Evolutionary conservation across 1,140 invertebrate genomes (phyloP).

Genomic region (Drosophila paulistorum): DNA sequence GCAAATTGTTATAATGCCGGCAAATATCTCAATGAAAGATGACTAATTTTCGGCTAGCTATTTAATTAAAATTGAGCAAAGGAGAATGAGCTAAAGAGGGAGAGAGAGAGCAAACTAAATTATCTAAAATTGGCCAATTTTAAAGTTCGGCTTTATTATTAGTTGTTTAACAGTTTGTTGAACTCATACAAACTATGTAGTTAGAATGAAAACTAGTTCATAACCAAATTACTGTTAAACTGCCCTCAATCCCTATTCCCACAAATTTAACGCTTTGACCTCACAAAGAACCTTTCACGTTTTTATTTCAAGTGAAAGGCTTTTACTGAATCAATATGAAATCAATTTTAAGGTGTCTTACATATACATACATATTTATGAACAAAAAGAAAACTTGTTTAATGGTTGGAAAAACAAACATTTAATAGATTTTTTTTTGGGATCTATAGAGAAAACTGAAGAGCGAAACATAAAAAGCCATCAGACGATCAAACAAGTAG

Average conservation of each 20-base stretch:
- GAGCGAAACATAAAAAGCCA: too few relatives aligned
- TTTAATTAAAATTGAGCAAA: conserved; percentile 31
- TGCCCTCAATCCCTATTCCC: conserved; percentile 20
- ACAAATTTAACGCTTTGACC: conserved; percentile 10
- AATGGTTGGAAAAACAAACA: too few relatives aligned
- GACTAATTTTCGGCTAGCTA: conserved; percentile 17
- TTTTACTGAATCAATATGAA: neutral
- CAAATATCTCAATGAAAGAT: conserved; percentile 37
- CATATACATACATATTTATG: too few relatives aligned
- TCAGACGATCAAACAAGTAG: too few relatives aligned
- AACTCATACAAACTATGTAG: conserved; percentile 17
- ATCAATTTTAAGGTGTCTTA: neutral
- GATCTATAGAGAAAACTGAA: too few relatives aligned
- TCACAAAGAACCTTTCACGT: conserved; percentile 34
- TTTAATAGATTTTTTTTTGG: too few relatives aligned
- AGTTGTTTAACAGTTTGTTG: conserved; percentile 39
- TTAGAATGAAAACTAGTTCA: conserved; percentile 47
- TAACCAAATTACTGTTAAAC: conserved; percentile 54
- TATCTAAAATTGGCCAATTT: conserved; percentile 36
- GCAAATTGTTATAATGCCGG: conserved; percentile 29
- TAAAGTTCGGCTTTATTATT: conserved; percentile 23
- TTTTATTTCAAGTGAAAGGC: conserved; percentile 23
- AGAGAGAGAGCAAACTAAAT: conserved; percentile 11
- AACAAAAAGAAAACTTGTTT: too few relatives aligned
- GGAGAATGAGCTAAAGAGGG: neutral